A percentile compares a stretch with the other conserved stretches of the same genome.
Conservation (phyloP, 2,888 invertebrate genomes). For the Celastrina argiolus region DNA sequence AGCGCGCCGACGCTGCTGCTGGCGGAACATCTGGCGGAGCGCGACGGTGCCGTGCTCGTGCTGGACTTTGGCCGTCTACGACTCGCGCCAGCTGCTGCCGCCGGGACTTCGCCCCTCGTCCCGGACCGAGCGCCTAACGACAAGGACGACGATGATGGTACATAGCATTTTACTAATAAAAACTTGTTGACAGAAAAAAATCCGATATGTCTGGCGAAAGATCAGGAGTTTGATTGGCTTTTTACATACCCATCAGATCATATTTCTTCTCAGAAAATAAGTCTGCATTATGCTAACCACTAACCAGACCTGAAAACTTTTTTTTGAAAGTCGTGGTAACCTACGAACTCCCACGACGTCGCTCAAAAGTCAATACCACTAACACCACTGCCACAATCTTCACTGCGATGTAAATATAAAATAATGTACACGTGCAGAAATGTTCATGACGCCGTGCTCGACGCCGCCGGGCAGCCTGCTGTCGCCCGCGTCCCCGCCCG, state of each 20-base stretch:
- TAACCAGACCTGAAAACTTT: too few species aligned
- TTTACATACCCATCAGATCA: too few species aligned
- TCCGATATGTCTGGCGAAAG: too few species aligned
- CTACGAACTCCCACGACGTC: too few species aligned
- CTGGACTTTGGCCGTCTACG: conserved; percentile 94
- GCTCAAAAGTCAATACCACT: too few species aligned
- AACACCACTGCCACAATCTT: neutral
- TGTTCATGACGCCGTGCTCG: conserved; percentile 90
- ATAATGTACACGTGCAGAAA: conserved; percentile 61
- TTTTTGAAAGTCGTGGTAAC: too few species aligned
- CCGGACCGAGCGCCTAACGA: conserved; percentile 18
- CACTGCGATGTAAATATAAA: neutral
- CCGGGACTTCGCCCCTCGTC: conserved; percentile 81
- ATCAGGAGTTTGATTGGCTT: too few species aligned
- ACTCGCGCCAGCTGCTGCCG: conserved; percentile 52
- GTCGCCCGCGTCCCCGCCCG: conserved; percentile 72
- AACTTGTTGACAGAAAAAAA: too few species aligned
- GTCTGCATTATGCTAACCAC: too few species aligned
- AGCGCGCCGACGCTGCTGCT: conserved; percentile 95
- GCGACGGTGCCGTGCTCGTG: conserved; percentile 87
- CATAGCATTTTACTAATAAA: too few species aligned
- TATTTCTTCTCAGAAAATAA: too few species aligned
- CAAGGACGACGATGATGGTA: conserved; percentile 49
- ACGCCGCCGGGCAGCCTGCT: conserved; percentile 90
- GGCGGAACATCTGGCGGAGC: conserved; percentile 87